phyloP scores from a whole-genome alignment of 2,888 invertebrate species.

The Emmelina monodactyla region DNA sequence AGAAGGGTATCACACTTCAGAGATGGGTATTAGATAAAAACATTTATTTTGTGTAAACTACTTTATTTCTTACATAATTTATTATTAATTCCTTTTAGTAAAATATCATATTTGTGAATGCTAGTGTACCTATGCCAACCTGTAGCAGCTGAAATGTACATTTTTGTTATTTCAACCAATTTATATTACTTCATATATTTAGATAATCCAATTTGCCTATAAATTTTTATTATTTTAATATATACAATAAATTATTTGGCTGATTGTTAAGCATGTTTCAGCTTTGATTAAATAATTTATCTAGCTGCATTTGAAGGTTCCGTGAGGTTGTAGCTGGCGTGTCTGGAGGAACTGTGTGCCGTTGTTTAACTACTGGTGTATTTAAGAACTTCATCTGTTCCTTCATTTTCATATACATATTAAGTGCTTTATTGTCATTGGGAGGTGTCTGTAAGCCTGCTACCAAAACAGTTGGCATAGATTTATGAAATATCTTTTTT shows the following conservation, averaged over 20 bases:
- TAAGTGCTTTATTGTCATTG: conserved; percentile 31
- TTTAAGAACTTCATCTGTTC: conserved; percentile 42
- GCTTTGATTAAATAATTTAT: conserved; percentile 29
- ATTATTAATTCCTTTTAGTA: too few relatives aligned
- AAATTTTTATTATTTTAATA: not conserved
- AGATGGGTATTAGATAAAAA: too few relatives aligned
- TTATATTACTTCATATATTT: not conserved
- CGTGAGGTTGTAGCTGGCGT: conserved; percentile 44
- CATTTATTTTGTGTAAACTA: too few relatives aligned
- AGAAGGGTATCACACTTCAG: too few relatives aligned
- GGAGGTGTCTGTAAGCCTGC: conserved; percentile 23
- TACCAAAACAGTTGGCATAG: conserved; percentile 36
- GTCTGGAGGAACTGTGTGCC: conserved; percentile 20
- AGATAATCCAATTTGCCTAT: not conserved
- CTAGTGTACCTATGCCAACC: not conserved
- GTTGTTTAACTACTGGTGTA: conserved; percentile 34
- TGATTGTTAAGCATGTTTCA: not conserved
- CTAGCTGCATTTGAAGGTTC: conserved; percentile 46
- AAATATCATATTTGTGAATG: too few relatives aligned
- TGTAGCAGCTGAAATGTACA: conserved; percentile 1
- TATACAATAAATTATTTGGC: too few relatives aligned
- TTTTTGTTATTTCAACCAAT: not conserved
- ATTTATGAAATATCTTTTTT: conserved; percentile 38
- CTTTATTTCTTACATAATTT: too few relatives aligned
- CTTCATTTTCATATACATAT: conserved; percentile 50